Percentiles rank a stretch among this genome's conserved stretches.
Conservation (phyloP, 2,113 vertebrate genomes). For the Promerops cafer region DNA sequence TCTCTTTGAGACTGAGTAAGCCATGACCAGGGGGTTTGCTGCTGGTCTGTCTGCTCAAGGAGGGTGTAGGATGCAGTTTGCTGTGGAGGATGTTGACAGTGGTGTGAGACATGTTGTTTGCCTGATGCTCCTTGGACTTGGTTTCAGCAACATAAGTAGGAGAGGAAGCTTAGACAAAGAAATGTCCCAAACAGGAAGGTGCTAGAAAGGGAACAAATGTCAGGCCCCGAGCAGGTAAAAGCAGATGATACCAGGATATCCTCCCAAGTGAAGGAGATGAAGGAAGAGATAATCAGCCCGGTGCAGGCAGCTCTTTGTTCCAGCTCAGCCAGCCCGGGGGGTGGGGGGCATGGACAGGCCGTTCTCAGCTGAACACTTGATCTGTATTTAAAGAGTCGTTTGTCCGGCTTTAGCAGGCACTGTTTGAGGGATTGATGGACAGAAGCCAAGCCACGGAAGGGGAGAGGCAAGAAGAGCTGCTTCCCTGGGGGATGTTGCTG, state of each 20-base stretch:
- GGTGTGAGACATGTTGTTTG: accelerated
- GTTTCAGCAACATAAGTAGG: not conserved
- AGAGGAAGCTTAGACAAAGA: constrained; percentile 17
- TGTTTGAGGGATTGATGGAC: not conserved
- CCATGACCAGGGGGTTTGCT: not conserved
- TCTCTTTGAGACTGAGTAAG: not conserved
- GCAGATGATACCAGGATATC: not conserved
- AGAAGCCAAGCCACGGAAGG: accelerated
- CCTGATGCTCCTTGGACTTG: not conserved
- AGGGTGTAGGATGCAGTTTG: not conserved
- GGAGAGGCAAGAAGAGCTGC: not conserved
- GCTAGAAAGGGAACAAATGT: not conserved
- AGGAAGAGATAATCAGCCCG: not conserved
- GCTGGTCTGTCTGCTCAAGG: not conserved
- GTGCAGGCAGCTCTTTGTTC: not conserved
- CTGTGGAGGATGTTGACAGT: not conserved
- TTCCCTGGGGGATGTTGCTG: not conserved
- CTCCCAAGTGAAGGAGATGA: not conserved
- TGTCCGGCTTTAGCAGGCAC: not conserved
- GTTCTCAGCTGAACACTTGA: not conserved
- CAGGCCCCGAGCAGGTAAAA: not conserved
- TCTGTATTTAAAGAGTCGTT: not conserved
- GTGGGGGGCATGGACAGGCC: not conserved
- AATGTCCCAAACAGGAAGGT: constrained; percentile 10
- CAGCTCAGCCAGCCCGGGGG: accelerated